Evolutionary conservation across 2,888 invertebrate genomes (phyloP), one percentile per base, ranked within the genome.

Genomic region (Mythimna lalbum): DNA sequence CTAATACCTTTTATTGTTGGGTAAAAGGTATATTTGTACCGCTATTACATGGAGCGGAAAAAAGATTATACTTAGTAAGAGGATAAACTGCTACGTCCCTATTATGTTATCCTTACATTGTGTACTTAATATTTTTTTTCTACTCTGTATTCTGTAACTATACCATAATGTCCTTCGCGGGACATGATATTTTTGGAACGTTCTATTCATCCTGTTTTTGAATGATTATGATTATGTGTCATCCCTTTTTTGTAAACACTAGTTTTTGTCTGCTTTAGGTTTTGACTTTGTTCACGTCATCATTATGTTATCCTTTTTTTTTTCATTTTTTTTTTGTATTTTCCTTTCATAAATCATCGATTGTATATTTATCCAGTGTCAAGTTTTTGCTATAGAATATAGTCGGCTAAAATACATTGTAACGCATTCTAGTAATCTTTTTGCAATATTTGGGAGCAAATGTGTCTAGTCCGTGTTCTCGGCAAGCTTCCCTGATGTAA

Each of bases 1-100:
- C 10, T 50, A 50, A 67, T 76, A 47, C 27, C 21, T 69, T 47
- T 19, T 52, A 53, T 73, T 69, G 27, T 76, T 68, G 14, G 19
- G 17, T 36, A 69, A 69, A 69, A 59, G 57, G 50, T 53, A 69
- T 47, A 50, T 50, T 76, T 68, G 39, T 68, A 50, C 39, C 19
- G 21, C 7, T 43, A 72, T 50, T 57, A 50, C 36, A 50, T 76
- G 56, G 27, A 69, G 50, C 57, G 47, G 27, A 52, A 76, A 59
- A 69, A 10, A 52, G 57, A 73, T 76, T 57, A 57, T 57, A 76
- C 50, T 73, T 69, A 57, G 50, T 76, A 69, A 31, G 57, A 69
- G 36, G 57, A 76, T 57, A 36, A 76, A 76, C 69, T 4, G 27
- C n/a, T 31, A 33, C 31, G 49, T 43, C 56, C 10, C 49, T 57